phyloP scores from a whole-genome alignment of 2,113 vertebrate species.

The western clawed frog (Xenopus tropicalis) region UCB_Xtro_10.0 CM004447.2:86358001-86358500 shows the following conservation, averaged over 20 bases:
- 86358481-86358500: no score
- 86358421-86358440: not conserved
- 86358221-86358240: not conserved
- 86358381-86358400: constrained; percentile 55
- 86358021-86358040: no score
- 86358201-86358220: not conserved
- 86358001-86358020: no score
- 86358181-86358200: not conserved
- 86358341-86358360: constrained; percentile 66
- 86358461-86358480: not conserved
- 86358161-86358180: not conserved
- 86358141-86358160: not conserved
- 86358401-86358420: not conserved
- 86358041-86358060: no score
- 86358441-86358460: not conserved
- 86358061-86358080: no score
- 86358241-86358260: constrained; percentile 45
- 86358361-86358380: constrained; percentile 62
- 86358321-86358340: constrained; percentile 61
- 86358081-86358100: no score
- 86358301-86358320: constrained; percentile 57
- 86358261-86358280: constrained; percentile 57
- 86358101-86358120: no score
- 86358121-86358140: not conserved
- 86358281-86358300: constrained; percentile 51